Percentiles rank a stretch among this genome's conserved stretches.
These are phyloP conservation scores for Prinia subflava DNA, from an alignment of 2,113 vertebrate species.

Conservation along the genomic window DNA sequence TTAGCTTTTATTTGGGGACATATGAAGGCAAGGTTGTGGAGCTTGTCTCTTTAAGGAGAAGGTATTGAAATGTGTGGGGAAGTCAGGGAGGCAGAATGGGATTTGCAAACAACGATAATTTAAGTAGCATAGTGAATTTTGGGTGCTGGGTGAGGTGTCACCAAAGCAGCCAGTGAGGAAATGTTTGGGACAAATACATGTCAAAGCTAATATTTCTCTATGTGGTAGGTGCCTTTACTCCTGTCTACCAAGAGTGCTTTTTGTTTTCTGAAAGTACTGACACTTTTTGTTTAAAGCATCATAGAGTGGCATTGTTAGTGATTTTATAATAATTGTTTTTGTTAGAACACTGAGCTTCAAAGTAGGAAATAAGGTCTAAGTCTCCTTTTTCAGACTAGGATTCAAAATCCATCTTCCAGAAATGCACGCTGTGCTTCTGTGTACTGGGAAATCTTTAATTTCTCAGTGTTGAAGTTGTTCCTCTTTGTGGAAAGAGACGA, in stretches of 20 bases:
- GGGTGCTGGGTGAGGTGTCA: background rate
- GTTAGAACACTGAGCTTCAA: background rate
- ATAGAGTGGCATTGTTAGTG: background rate
- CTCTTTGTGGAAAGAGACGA: background rate
- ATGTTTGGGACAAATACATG: background rate
- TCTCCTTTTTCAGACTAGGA: background rate
- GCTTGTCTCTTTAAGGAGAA: background rate
- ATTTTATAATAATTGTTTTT: background rate
- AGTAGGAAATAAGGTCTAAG: background rate
- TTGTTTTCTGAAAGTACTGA: background rate
- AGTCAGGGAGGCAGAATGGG: background rate
- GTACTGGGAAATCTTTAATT: background rate
- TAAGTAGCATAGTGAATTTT: background rate
- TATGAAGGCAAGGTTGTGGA: background rate
- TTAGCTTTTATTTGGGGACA: background rate
- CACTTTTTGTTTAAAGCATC: background rate
- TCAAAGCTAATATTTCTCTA: background rate
- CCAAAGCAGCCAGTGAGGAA: background rate
- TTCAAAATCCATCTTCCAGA: background rate
- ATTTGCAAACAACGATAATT: background rate
- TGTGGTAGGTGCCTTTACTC: background rate
- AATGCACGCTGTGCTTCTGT: rapidly evolving
- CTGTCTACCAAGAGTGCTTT: background rate
- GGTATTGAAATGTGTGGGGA: background rate
- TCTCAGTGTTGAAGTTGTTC: background rate